Evolutionary conservation across 2,888 invertebrate genomes (phyloP).

Genomic region (Meliscaeva auricollis): DNA sequence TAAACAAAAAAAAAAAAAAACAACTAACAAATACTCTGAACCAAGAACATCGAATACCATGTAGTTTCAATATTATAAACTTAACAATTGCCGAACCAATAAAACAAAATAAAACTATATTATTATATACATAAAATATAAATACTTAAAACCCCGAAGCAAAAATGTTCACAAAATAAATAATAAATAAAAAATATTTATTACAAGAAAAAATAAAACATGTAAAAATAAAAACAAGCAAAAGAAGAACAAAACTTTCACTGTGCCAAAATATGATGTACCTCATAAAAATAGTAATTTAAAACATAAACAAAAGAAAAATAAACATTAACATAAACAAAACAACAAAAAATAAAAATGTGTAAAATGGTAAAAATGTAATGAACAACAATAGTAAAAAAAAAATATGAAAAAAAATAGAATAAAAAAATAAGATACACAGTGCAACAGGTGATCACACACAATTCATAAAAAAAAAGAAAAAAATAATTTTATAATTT

Average conservation of each 20-base stretch:
- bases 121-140: slow-evolving; percentile 4
- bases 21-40: slow-evolving; percentile 69
- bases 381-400: slow-evolving; percentile 64
- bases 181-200: slow-evolving; percentile 48
- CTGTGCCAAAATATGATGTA: slow-evolving; percentile 92
- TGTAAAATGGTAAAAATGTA: slow-evolving; percentile 53
- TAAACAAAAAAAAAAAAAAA: slow-evolving; percentile 55
- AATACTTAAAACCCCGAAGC: slow-evolving; percentile 38
- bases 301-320: slow-evolving; percentile 45
- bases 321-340: slow-evolving; percentile 31
- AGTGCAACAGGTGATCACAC: slow-evolving; percentile 69
- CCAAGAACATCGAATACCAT: slow-evolving; percentile 76
- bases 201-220: slow-evolving; percentile 20
- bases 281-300: slow-evolving; percentile 86
- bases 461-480: slow-evolving; percentile 45
- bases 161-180: slow-evolving; percentile 60
- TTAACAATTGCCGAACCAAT: slow-evolving; percentile 77
- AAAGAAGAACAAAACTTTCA: slow-evolving; percentile 87
- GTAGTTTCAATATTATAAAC: slow-evolving; percentile 73
- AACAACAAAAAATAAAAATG: slow-evolving; percentile 59
- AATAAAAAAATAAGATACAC: slow-evolving; percentile 60
- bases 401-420: slow-evolving; percentile 62
- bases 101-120: slow-evolving; percentile 44
- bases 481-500: slow-evolving; percentile 44
- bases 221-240: slow-evolving; percentile 84